A percentile compares a stretch with the other conserved stretches of the same genome.
These are phyloP conservation scores for Aphelocoma californica DNA, from an alignment of 2,797 vertebrate species.

Conservation along the genomic window DNA sequence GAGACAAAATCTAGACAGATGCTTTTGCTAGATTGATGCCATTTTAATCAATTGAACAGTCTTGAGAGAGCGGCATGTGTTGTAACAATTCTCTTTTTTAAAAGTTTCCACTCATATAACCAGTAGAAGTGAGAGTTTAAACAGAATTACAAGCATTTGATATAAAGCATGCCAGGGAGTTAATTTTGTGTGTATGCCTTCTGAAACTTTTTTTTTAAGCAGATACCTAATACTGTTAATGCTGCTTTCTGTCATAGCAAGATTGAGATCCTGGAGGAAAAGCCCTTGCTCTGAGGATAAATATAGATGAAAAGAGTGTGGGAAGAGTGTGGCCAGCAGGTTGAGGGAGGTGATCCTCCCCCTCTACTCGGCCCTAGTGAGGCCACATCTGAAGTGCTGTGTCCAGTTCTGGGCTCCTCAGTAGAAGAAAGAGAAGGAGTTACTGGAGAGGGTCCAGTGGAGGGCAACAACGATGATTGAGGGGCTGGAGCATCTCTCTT, in stretches of 20 bases:
- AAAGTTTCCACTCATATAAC: not conserved
- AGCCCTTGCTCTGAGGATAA: not conserved
- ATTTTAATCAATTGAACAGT: not conserved
- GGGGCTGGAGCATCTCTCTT: not conserved
- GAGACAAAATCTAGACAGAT: not conserved
- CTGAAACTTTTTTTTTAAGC: not conserved
- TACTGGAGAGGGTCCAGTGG: not conserved
- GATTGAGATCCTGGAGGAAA: not conserved
- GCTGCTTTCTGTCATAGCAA: not conserved
- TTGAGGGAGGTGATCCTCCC: not conserved
- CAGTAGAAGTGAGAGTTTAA: not conserved
- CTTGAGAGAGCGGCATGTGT: not conserved
- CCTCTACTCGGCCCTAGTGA: rapidly evolving
- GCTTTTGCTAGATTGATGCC: not conserved
- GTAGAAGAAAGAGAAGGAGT: not conserved
- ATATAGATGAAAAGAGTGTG: not conserved
- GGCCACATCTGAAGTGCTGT: not conserved
- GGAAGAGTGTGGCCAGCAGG: not conserved
- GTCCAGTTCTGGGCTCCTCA: not conserved
- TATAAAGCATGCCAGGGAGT: not conserved
- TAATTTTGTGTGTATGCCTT: not conserved
- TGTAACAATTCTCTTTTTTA: not conserved
- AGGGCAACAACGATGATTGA: not conserved
- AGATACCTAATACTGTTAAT: not conserved
- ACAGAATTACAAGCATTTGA: not conserved